Conservation (phyloP, 1,140 invertebrate species). For the Brachystomella parvula region DNA sequence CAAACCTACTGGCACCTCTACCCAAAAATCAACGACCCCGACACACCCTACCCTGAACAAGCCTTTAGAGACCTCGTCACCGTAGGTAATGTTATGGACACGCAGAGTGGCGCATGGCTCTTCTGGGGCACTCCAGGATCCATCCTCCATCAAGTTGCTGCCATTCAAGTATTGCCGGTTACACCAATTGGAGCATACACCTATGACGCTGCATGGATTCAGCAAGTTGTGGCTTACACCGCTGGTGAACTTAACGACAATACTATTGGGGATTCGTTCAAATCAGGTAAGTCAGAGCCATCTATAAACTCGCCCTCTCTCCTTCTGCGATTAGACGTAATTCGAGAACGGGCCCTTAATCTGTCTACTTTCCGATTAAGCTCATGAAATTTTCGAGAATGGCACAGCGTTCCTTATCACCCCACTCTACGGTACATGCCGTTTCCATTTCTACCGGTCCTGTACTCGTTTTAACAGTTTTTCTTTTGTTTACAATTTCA, state of each 20-base stretch:
- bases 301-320: background rate
- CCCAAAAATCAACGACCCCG: slow-evolving; percentile 10
- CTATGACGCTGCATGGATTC: slow-evolving; percentile 30
- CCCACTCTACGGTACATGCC: too few species aligned
- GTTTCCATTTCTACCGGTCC: too few species aligned
- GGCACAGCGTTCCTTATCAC: too few species aligned
- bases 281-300: slow-evolving; percentile 25
- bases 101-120: slow-evolving; percentile 13
- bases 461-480: too few species aligned
- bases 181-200: slow-evolving; percentile 30
- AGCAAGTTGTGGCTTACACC: slow-evolving; percentile 23
- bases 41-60: slow-evolving; percentile 24
- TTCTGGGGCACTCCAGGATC: slow-evolving; percentile 12
- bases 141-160: slow-evolving; percentile 25
- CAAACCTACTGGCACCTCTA: slow-evolving; percentile 19
- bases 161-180: slow-evolving; percentile 32
- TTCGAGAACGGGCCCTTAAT: too few species aligned
- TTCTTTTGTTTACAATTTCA: too few species aligned
- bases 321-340: background rate
- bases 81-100: slow-evolving; percentile 11
- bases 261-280: slow-evolving; percentile 29
- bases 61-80: slow-evolving; percentile 10
- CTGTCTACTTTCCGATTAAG: too few species aligned
- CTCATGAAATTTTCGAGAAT: too few species aligned
- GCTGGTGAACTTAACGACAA: slow-evolving; percentile 19